Conservation (phyloP, 2,888 invertebrate genomes). For the Microplitis deprimator region DNA sequence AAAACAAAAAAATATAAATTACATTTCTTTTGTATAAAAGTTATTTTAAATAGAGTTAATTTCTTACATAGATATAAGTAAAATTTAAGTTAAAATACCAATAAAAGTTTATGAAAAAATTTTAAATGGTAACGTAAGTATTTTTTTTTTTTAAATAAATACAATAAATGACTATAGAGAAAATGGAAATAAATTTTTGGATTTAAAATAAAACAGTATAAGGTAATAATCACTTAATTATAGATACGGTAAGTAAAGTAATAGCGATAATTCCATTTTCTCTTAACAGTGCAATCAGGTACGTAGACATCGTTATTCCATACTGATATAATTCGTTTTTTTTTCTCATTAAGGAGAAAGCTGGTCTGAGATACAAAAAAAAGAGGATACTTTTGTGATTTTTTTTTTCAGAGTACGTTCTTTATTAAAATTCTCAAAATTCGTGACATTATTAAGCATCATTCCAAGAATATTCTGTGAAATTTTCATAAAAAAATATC, state of each 20-base stretch:
- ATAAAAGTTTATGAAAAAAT: not conserved
- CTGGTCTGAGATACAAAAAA: no score
- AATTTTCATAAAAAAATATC: no score
- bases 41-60: not conserved
- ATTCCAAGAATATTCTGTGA: no score
- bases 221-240: not conserved
- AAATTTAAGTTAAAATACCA: not conserved
- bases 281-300: constrained; percentile 49
- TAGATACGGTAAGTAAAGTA: not conserved
- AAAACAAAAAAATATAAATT: not conserved
- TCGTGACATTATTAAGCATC: no score
- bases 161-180: not conserved
- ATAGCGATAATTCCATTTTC: constrained; percentile 17
- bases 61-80: not conserved
- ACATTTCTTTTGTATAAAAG: not conserved
- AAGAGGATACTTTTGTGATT: no score
- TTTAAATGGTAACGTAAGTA: not conserved
- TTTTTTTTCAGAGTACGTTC: no score
- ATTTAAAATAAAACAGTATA: not conserved
- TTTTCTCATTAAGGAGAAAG: not conserved
- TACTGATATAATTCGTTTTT: not conserved
- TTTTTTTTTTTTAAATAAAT: not conserved
- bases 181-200: not conserved
- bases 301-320: constrained; percentile 39
- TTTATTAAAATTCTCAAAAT: no score